Evolutionary conservation across 2,797 vertebrate genomes (phyloP).

Genomic region (Ctenopoma multispine): DNA sequence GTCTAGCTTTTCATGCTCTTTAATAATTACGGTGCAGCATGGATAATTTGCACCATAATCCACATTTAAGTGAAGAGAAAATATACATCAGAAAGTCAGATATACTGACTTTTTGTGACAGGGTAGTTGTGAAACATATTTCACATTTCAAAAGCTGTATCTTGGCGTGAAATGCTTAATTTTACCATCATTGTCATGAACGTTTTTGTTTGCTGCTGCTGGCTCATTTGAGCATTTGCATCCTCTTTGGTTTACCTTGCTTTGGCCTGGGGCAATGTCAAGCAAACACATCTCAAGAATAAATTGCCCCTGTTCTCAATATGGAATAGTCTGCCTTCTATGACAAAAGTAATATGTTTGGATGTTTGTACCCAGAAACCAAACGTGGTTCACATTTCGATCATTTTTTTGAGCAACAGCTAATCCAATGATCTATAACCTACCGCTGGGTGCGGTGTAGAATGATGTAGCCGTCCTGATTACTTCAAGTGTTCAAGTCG

Average conservation of each 20-base stretch:
- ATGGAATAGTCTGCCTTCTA: conserved; percentile 46
- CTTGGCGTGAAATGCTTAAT: not conserved
- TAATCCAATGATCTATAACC: conserved; percentile 43
- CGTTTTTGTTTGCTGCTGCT: conserved; percentile 30
- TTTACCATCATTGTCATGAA: conserved; percentile 11
- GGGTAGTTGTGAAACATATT: not conserved
- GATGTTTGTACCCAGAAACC: conserved; percentile 38
- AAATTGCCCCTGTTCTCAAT: conserved; percentile 60
- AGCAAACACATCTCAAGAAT: conserved; percentile 57
- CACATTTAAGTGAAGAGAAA: too few species aligned
- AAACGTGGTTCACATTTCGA: conserved; percentile 36
- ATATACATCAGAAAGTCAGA: too few species aligned
- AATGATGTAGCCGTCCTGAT: conserved; percentile 34
- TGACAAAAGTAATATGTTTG: conserved; percentile 67
- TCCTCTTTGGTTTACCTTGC: conserved; percentile 55
- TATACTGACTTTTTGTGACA: not conserved
- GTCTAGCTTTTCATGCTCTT: too few species aligned
- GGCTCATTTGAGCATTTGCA: conserved; percentile 47
- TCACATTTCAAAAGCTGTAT: not conserved
- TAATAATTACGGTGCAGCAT: too few species aligned
- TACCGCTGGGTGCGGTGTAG: conserved; percentile 19
- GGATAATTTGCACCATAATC: too few species aligned
- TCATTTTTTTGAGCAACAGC: conserved; percentile 21
- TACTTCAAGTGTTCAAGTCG: conserved; percentile 32
- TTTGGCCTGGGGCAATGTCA: conserved; percentile 56